Evolutionary conservation across 2,113 vertebrate genomes (phyloP), one percentile per base, ranked within the genome.

Genomic region (Notarius lentiginosus): DNA sequence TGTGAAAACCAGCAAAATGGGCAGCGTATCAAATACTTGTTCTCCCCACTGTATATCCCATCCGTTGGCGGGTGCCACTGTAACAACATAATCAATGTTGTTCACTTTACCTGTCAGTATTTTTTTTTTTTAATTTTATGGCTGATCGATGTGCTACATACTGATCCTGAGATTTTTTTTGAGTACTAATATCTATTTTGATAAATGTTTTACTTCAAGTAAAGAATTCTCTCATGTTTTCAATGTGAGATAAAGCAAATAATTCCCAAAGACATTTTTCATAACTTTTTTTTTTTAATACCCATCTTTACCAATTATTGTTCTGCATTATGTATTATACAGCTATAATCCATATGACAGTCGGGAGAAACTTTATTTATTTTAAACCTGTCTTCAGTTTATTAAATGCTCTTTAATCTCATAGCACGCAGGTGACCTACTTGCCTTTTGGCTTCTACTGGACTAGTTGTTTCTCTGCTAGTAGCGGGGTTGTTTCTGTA

Each of bases 341-440:
- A 56, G 47, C 8, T 30, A 18, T 18, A 53, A 17, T 17, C 47
- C 22, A 68, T 14, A 7, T 41, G 61, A 14, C 7, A 61, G 77
- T 20, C 56, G 27, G n/a, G 58, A 76, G 2, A 6, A 66, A 58
- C 30, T 68, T 18, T 14, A 47, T 79, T 84, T 47, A 12, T 68
- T 76, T 56, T 41, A 11, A 58, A 12, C 27, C 20, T 66, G 15
- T 4, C 24, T 72, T 47, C 20, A 3, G 60, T 66, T 70, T 10
- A 75, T 84, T 34, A 56, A 77, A 66, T 76, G 34, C 49, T 27
- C 66, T 81, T 81, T 75, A 73, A 85, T 85, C 56, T 61, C 14
- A 12, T 58, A 77, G 55, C 15, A 18, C 68, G 27, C 22, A 79
- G 61, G 18, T 66, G 72, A 55, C n/a, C 20, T 41, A 79, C 56